phyloP scores from a whole-genome alignment of 2,888 invertebrate species.

The Pseudococcus jackbeardsleyi region DNA sequence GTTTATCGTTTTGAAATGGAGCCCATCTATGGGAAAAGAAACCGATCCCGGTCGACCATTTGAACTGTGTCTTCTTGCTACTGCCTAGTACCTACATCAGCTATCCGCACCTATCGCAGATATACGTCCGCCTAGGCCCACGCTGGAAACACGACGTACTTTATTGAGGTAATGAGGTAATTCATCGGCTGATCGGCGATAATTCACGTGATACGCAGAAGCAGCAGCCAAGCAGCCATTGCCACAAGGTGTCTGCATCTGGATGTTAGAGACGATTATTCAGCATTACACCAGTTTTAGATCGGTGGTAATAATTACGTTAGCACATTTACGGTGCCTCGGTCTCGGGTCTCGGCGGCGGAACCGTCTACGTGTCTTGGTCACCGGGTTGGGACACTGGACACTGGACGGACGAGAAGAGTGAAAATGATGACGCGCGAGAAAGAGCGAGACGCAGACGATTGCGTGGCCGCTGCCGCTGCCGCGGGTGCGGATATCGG shows the following conservation, averaged over 20 bases:
- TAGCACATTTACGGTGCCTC: too few species aligned
- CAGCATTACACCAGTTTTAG: background rate
- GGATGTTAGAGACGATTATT: background rate
- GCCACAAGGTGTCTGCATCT: background rate
- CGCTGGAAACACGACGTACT: too few species aligned
- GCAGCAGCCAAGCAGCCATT: too few species aligned
- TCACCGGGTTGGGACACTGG: background rate
- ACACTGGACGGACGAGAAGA: background rate
- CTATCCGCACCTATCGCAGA: too few species aligned
- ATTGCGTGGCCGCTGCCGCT: background rate
- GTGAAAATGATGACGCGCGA: background rate
- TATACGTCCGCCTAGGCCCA: too few species aligned
- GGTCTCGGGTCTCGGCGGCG: background rate
- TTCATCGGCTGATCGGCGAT: background rate
- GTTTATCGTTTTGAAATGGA: too few species aligned
- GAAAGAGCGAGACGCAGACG: background rate
- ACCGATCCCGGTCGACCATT: too few species aligned
- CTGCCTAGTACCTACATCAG: too few species aligned
- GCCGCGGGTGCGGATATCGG: constrained; percentile 10
- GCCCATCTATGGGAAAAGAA: too few species aligned
- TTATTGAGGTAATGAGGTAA: background rate
- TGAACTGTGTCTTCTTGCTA: too few species aligned
- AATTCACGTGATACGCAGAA: background rate
- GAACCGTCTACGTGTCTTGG: background rate
- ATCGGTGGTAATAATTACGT: background rate